Percentiles rank a stretch among this genome's conserved stretches.
phyloP scores from a whole-genome alignment of 1,140 invertebrate genomes.

The Drosophila bocqueti region DNA sequence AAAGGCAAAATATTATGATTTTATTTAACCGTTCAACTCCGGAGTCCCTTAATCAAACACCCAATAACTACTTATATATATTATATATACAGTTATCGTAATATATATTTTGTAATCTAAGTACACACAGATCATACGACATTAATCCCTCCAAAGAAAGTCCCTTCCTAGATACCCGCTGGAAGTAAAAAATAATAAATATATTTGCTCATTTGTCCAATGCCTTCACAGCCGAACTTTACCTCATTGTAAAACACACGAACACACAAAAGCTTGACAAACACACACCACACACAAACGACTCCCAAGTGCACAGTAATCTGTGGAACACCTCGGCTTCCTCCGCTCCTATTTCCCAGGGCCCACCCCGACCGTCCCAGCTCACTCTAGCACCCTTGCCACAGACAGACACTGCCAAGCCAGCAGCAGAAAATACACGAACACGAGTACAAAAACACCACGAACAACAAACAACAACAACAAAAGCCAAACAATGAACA shows the following conservation, averaged over 20 bases:
- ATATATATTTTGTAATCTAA: slow-evolving; percentile 66
- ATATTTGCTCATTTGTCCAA: slow-evolving; percentile 69
- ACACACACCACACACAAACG: slow-evolving; percentile 41
- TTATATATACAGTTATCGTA: slow-evolving; percentile 44
- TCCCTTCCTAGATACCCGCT: slow-evolving; percentile 10
- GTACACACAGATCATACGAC: slow-evolving; percentile 61
- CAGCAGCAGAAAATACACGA: slow-evolving; percentile 37
- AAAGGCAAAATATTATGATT: neutral
- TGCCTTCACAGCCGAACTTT: slow-evolving; percentile 80
- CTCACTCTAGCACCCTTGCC: slow-evolving; percentile 23
- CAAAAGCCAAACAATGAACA: slow-evolving; percentile 56
- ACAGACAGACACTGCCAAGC: slow-evolving; percentile 26
- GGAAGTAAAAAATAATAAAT: slow-evolving; percentile 25
- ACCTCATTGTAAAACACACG: slow-evolving; percentile 80
- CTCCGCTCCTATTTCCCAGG: neutral
- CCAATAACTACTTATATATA: slow-evolving; percentile 4
- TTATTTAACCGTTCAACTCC: slow-evolving; percentile 4
- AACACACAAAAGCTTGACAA: slow-evolving; percentile 60
- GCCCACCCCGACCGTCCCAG: neutral
- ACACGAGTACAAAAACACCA: slow-evolving; percentile 13
- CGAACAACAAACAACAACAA: slow-evolving; percentile 25
- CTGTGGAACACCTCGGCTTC: slow-evolving; percentile 36
- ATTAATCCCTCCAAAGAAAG: slow-evolving; percentile 8
- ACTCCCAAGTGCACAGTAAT: slow-evolving; percentile 76
- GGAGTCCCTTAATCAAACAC: neutral